These are phyloP conservation scores for Toxotes lorentzi DNA, from an alignment of 2,797 vertebrate species.

Conservation along the genomic window DNA sequence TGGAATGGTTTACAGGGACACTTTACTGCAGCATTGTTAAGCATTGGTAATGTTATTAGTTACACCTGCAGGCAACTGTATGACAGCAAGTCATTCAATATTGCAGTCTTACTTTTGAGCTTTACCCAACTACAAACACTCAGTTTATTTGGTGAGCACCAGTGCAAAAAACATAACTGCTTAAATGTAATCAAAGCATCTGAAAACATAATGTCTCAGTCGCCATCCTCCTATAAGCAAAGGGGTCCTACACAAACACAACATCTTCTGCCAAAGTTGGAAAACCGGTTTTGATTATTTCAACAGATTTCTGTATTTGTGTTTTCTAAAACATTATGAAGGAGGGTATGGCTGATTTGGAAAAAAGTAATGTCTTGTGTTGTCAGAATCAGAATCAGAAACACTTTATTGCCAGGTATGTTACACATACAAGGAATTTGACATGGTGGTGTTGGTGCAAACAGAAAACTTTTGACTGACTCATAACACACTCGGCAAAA, in stretches of 20 bases:
- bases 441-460: too few relatives aligned
- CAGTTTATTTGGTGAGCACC: not conserved
- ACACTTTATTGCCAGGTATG: too few relatives aligned
- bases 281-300: not conserved
- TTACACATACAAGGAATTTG: too few relatives aligned
- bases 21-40: slow-evolving; percentile 5
- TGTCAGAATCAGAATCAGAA: too few relatives aligned
- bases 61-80: slow-evolving; percentile 11
- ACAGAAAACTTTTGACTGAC: too few relatives aligned
- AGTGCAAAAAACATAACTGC: not conserved
- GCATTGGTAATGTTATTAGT: slow-evolving; percentile 30
- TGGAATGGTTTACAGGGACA: slow-evolving; percentile 2
- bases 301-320: not conserved
- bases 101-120: not conserved
- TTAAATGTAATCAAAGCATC: not conserved
- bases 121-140: not conserved
- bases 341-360: too few relatives aligned
- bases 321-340: too few relatives aligned
- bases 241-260: not conserved
- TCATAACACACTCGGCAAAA: too few relatives aligned
- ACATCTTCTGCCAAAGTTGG: not conserved
- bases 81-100: slow-evolving; percentile 13
- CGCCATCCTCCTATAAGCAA: not conserved
- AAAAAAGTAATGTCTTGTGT: not conserved
- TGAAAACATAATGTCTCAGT: not conserved